phyloP scores from a whole-genome alignment of 1,140 invertebrate species.

The Tenebrio molitor region DNA sequence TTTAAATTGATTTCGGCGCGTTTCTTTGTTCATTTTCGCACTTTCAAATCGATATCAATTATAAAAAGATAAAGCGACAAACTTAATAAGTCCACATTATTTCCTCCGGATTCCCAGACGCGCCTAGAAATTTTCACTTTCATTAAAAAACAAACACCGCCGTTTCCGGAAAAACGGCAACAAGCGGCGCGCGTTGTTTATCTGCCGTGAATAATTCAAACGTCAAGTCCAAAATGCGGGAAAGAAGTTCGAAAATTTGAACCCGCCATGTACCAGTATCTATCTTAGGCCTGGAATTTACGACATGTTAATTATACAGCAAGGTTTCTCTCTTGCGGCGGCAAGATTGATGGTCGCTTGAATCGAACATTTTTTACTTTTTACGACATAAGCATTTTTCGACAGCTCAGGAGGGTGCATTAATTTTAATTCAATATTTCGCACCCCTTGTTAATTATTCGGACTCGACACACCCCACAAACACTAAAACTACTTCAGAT shows the following conservation, averaged over 20 bases:
- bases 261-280: constrained; percentile 28
- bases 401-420: constrained; percentile 27
- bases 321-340: constrained; percentile 38
- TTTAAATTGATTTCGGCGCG: constrained; percentile 39
- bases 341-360: constrained; percentile 44
- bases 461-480: not conserved
- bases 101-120: not conserved
- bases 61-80: constrained; percentile 40
- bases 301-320: constrained; percentile 47
- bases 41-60: constrained; percentile 44
- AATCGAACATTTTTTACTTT: constrained; percentile 42
- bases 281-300: constrained; percentile 42
- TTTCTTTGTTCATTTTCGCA: constrained; percentile 35
- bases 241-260: constrained; percentile 27
- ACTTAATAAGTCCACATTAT: constrained; percentile 31
- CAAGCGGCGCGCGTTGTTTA: too few relatives aligned
- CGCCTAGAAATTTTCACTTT: constrained; percentile 10
- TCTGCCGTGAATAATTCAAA: not conserved
- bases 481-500: constrained; percentile 25
- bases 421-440: constrained; percentile 38
- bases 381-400: constrained; percentile 43
- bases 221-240: not conserved
- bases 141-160: constrained; percentile 12
- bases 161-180: too few relatives aligned
- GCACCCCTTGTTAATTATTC: constrained; percentile 13